Conservation (phyloP, 1,140 invertebrate genomes). For the Camponotus vicinus region DNA sequence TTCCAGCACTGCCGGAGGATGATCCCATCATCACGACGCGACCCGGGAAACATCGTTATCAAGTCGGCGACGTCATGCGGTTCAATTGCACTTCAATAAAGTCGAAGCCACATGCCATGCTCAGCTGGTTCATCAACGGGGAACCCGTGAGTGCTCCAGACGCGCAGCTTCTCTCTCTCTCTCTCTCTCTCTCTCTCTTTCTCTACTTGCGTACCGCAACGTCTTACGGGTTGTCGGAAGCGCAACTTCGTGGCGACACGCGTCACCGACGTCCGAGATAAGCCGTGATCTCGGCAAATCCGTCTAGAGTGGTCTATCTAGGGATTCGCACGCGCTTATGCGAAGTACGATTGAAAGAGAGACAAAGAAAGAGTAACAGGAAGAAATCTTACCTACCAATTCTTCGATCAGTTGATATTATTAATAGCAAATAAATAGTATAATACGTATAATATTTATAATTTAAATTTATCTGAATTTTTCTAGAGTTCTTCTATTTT, state of each 20-base stretch:
- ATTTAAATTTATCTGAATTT: no score
- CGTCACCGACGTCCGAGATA: slow-evolving; percentile 39
- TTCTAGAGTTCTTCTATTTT: no score
- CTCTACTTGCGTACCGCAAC: not conserved
- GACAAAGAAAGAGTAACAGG: not conserved
- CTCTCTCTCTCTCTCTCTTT: not conserved
- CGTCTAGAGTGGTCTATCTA: slow-evolving; percentile 30
- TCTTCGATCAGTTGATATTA: not conserved
- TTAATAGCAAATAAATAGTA: not conserved
- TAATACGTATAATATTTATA: no score
- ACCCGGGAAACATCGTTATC: slow-evolving; percentile 88
- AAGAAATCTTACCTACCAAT: slow-evolving; percentile 1
- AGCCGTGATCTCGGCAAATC: slow-evolving; percentile 37
- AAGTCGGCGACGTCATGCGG: slow-evolving; percentile 89
- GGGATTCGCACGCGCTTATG: slow-evolving; percentile 1
- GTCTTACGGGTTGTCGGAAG: slow-evolving; percentile 29
- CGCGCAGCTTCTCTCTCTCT: slow-evolving; percentile 16
- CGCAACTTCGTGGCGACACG: slow-evolving; percentile 38
- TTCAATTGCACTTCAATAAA: slow-evolving; percentile 90
- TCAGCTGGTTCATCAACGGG: slow-evolving; percentile 92
- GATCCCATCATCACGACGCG: slow-evolving; percentile 89
- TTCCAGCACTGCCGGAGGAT: slow-evolving; percentile 89
- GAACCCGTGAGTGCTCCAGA: slow-evolving; percentile 86
- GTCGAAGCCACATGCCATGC: slow-evolving; percentile 90
- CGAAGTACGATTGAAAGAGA: not conserved